Conservation (phyloP, 2,113 vertebrate species). For the Glareola pratincola region DNA sequence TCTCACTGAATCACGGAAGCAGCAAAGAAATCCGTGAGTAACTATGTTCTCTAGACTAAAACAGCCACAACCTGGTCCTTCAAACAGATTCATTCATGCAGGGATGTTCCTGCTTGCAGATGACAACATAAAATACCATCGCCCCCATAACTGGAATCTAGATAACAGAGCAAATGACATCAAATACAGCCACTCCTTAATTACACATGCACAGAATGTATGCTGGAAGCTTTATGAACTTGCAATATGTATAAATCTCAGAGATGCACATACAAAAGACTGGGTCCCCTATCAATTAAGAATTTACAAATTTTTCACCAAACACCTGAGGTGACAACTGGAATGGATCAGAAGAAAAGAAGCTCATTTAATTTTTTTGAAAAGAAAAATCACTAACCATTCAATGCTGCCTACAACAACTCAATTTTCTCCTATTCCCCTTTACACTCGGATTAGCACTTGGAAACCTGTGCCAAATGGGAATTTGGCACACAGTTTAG, state of each 20-base stretch:
- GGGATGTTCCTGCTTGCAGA: neutral
- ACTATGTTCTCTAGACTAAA: slow-evolving; percentile 20
- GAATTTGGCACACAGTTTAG: neutral
- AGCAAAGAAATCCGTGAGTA: neutral
- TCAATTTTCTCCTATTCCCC: neutral
- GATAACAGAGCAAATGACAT: neutral
- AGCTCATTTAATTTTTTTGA: neutral
- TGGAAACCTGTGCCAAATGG: neutral
- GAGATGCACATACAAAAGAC: neutral
- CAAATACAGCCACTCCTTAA: neutral
- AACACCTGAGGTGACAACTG: neutral
- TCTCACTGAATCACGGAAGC: slow-evolving; percentile 42
- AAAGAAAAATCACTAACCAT: neutral
- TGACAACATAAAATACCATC: neutral
- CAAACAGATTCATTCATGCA: neutral
- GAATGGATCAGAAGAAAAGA: neutral
- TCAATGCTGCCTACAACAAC: neutral
- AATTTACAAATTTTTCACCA: neutral
- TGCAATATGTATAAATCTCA: neutral
- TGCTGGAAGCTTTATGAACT: neutral
- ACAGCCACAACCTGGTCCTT: neutral
- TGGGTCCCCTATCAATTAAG: neutral
- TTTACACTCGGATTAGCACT: neutral
- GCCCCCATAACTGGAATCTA: neutral
- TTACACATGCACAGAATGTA: neutral